Base-by-base conservation (phyloP, 1,140 invertebrate genomes). In the Aphidius gifuensis region DNA sequence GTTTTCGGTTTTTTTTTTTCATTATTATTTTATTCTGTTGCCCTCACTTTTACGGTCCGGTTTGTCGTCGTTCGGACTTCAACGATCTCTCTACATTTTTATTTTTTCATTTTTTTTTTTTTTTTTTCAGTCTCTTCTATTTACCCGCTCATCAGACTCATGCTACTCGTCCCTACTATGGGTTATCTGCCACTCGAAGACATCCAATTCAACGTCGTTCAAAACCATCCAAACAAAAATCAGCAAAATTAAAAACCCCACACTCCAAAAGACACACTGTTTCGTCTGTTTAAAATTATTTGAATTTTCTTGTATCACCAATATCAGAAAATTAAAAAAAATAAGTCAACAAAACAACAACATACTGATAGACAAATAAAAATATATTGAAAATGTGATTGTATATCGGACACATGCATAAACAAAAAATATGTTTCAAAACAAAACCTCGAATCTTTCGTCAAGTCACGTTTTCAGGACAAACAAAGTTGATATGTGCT, bases 121-220 rank as follows among this genome's bases (percentile, higher is more conserved):
- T 32, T 63, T 47, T 63, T 46, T 46, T 39, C 32, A 69, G 67
- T 73, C 16, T 16, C 16, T 1, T 16, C 16, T 16, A 16, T 16
- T 16, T 16, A 16, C 16, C 16, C 16, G 16, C 16, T 16, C 16
- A 16, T 16, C 16, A 16, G 16, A 16, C 16, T 16, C 1, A 16
- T 16, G 16, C 16, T 16, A 16, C 16, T 16, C 16, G 16, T 16
- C 71, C 71, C 69, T 66, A 64, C 53, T 16, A 16, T 11, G 62
- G 66, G 71, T 68, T 77, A 77, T 76, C 74, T 73, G 74, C 74
- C 75, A 77, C 73, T 76, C 71, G 75, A 75, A 72, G 16, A 16
- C 16, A 16, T 16, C 16, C 16, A 16, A 16, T 16, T 16, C 16
- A 16, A 16, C 16, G 16, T 16, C 16, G 16, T 16, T 16, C 16